phyloP scores from a whole-genome alignment of 2,888 invertebrate genomes.

The Neoascia interrupta region DNA sequence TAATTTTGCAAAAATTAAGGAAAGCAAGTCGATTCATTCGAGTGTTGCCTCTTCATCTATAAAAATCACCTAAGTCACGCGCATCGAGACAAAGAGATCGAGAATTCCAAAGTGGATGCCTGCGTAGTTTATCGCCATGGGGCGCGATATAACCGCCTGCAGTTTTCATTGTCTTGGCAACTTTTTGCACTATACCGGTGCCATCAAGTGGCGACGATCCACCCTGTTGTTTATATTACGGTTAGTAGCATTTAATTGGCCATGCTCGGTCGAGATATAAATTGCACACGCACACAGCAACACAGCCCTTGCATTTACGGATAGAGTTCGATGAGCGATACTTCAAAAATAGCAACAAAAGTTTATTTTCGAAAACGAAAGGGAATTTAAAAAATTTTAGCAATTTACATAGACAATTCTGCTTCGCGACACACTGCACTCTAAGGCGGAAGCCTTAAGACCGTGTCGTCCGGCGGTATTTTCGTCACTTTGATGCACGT shows the following conservation, averaged over 20 bases:
- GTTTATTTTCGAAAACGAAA: constrained; percentile 25
- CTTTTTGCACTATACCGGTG: not conserved
- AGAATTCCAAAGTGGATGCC: too few species aligned
- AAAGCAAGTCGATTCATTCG: constrained; percentile 42
- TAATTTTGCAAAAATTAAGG: constrained; percentile 23
- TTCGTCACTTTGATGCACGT: too few species aligned
- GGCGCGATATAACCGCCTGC: too few species aligned
- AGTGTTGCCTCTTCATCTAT: too few species aligned
- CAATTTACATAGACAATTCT: constrained; percentile 36
- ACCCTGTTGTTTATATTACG: constrained; percentile 29
- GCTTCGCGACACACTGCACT: not conserved
- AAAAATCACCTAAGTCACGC: too few species aligned
- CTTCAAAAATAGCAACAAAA: constrained; percentile 42
- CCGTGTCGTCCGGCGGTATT: not conserved
- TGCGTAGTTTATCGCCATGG: too few species aligned
- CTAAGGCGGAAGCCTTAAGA: not conserved
- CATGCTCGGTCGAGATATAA: constrained; percentile 5
- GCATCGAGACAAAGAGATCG: too few species aligned
- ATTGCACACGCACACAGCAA: not conserved
- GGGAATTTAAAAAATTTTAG: constrained; percentile 24
- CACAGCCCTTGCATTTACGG: not conserved
- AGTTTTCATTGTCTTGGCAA: constrained; percentile 33
- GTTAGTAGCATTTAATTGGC: constrained; percentile 37
- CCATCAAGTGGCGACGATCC: constrained; percentile 16
- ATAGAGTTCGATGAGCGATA: constrained; percentile 28